A percentile compares a stretch with the other conserved stretches of the same genome.
These are phyloP conservation scores for Knipowitschia caucasica DNA, from an alignment of 2,797 vertebrate genomes.

Conservation along the genomic window DNA sequence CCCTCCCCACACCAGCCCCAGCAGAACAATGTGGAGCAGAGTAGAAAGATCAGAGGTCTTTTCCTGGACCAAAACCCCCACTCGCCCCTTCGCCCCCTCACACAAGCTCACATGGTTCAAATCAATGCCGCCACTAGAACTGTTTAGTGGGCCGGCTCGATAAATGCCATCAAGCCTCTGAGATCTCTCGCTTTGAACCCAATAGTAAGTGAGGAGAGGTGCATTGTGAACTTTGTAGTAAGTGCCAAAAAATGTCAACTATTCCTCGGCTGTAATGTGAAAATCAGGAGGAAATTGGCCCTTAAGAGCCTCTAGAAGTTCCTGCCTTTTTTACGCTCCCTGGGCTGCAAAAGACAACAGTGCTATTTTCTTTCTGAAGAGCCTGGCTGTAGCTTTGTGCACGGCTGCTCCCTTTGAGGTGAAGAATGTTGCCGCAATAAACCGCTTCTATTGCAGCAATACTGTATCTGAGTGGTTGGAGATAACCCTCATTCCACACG, in stretches of 20 bases:
- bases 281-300: constrained; percentile 65
- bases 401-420: constrained; percentile 48
- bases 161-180: constrained; percentile 41
- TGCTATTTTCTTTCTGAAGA: constrained; percentile 44
- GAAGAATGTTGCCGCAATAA: constrained; percentile 59
- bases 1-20: constrained; percentile 32
- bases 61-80: constrained; percentile 65
- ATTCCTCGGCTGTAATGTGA: constrained; percentile 53
- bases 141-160: constrained; percentile 46
- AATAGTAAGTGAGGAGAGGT: constrained; percentile 1
- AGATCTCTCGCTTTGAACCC: constrained; percentile 29
- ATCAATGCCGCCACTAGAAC: constrained; percentile 68
- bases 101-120: constrained; percentile 73
- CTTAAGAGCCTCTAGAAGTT: constrained; percentile 65
- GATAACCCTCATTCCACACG: neutral
- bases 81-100: constrained; percentile 20
- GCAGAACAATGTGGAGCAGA: constrained; percentile 66
- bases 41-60: constrained; percentile 68
- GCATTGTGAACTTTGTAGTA: constrained; percentile 26
- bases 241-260: constrained; percentile 42
- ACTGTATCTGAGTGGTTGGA: constrained; percentile 24
- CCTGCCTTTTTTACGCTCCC: constrained; percentile 60
- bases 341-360: constrained; percentile 70
- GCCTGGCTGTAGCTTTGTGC: constrained; percentile 42
- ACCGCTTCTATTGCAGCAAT: constrained; percentile 48